These are phyloP conservation scores for Eurystomus glaucurus DNA, from an alignment of 2,797 vertebrate species.

Conservation along the genomic window DNA sequence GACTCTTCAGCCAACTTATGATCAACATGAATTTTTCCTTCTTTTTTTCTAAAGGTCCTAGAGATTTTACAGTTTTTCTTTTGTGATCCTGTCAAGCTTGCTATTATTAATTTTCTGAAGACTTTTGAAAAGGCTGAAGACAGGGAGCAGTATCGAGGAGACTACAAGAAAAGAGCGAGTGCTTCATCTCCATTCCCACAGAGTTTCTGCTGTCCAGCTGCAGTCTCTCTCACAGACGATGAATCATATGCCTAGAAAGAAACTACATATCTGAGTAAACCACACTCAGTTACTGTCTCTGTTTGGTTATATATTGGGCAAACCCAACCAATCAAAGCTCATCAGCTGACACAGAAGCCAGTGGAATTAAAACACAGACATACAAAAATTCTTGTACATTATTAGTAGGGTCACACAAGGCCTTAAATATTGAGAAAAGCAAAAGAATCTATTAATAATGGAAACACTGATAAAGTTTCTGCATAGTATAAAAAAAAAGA, in stretches of 20 bases:
- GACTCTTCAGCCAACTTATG: not conserved
- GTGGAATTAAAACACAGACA: constrained; percentile 78
- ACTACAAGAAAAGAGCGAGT: not conserved
- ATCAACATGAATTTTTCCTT: not conserved
- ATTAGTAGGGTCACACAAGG: constrained; percentile 68
- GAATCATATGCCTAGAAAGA: constrained; percentile 78
- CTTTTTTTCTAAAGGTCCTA: not conserved
- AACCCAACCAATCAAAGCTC: constrained; percentile 68
- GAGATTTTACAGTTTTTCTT: not conserved
- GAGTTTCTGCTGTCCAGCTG: constrained; percentile 53
- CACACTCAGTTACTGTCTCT: constrained; percentile 71
- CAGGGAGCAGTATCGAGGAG: not conserved
- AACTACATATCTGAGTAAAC: constrained; percentile 73
- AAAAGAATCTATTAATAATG: constrained; percentile 74
- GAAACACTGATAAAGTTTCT: constrained; percentile 77
- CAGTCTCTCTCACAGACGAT: constrained; percentile 63
- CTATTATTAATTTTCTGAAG: constrained; percentile 35
- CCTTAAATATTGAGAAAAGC: constrained; percentile 70
- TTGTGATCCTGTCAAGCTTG: not conserved
- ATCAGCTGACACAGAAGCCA: constrained; percentile 73
- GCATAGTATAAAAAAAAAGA: constrained; percentile 56
- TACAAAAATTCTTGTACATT: constrained; percentile 72
- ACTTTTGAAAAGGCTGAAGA: constrained; percentile 9
- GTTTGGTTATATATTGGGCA: constrained; percentile 71
- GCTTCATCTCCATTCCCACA: not conserved